Evolutionary conservation across 2,888 invertebrate genomes (phyloP), one percentile per base, ranked within the genome.

Genomic region (Muschampia plurimacula): DNA sequence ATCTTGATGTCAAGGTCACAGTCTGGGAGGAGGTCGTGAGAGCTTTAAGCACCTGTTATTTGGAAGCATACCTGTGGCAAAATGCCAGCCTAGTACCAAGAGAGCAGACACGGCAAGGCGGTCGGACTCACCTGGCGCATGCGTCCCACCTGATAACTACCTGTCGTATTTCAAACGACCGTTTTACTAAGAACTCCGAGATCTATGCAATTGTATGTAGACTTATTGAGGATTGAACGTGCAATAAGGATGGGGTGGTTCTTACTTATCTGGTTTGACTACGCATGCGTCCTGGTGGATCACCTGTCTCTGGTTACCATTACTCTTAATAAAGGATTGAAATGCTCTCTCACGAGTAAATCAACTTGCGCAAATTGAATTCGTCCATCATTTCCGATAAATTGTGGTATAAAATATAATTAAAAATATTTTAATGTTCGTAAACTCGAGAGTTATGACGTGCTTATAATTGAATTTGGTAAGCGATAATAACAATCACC

Each of bases 21-120:
- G 81, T 86, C 84, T 84, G 77, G 73, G 69, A 77, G 82, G 78
- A 80, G 83, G 83, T 77, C 83, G 79, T 86, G 87, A 84, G 89
- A 87, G 81, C 81, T 32, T 64, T 8, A 49, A 78, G 81, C 89
- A 90, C 90, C 89, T 89, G 90, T 80, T 80, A 80, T 86, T 89
- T 86, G 88, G 88, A 86, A 91, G 89, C 89, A 83, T 94, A 94
- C 95, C 95, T 94, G 94, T 95, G 95, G 94, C 95, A 94, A 89
- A 82, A 87, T 95, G 95, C 95, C 95, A 95, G 93, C 89, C 93
- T 86, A 81, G 85, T 93, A 94, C 93, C 87, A 93, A 93, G 94
- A 78, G 75, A 79, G 72, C 85, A 92, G 80, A 80, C 81, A 59
- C 44, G 64, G 67, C 65, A 72, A 87, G 86, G 87, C 91, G 89